These are phyloP conservation scores for Cyaniris semiargus DNA, from an alignment of 2,888 invertebrate genomes.

Conservation along the genomic window DNA sequence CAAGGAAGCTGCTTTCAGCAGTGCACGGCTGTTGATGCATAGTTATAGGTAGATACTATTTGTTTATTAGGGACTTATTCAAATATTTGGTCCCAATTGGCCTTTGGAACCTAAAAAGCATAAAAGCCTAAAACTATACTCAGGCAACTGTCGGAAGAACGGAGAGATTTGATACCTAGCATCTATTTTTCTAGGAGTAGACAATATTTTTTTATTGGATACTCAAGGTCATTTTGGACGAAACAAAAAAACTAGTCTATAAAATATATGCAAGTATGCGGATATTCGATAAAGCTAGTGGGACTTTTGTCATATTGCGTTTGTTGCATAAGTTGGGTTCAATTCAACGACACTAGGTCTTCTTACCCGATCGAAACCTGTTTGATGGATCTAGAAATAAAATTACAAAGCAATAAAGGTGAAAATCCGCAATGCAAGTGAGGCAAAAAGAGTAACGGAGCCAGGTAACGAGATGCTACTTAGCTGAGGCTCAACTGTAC, in stretches of 20 bases:
- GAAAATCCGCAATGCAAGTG: conserved; percentile 59
- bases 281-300: background rate
- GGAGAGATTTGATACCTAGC: background rate
- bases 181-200: background rate
- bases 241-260: background rate
- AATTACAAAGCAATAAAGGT: conserved; percentile 55
- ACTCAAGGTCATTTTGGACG: background rate
- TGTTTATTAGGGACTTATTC: too few species aligned
- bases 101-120: too few species aligned
- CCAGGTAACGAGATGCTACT: conserved; percentile 60
- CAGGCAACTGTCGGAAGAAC: background rate
- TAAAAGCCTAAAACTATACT: too few species aligned
- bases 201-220: background rate
- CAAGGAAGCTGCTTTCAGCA: too few species aligned
- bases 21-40: too few species aligned
- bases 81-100: too few species aligned
- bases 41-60: too few species aligned
- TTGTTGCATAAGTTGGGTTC: conserved; percentile 9
- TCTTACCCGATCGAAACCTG: conserved; percentile 32
- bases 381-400: conserved; percentile 43
- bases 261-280: conserved; percentile 8
- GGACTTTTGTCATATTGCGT: background rate
- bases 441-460: conserved; percentile 68
- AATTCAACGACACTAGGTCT: background rate
- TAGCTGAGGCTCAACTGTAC: conserved; percentile 36